Conservation (phyloP, 2,113 vertebrate species). For the Puma concolor region DNA sequence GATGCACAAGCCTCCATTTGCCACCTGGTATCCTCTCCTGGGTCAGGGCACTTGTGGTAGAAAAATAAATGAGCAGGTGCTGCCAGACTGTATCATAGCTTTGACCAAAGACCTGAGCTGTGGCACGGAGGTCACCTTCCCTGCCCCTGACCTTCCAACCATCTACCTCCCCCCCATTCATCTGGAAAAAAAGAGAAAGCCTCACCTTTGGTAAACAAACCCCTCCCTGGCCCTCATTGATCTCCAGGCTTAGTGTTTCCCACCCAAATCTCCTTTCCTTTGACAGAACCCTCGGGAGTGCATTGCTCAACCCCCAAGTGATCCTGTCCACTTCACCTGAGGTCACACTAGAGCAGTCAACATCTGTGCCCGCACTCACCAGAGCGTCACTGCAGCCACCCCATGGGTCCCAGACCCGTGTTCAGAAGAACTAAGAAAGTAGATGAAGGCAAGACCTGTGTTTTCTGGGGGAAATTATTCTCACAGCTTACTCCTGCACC, state of each 20-base stretch:
- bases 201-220: conserved; percentile 15
- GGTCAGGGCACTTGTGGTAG: neutral
- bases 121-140: neutral
- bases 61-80: neutral
- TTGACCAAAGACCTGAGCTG: neutral
- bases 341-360: neutral
- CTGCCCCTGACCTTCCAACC: neutral
- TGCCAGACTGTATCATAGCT: neutral
- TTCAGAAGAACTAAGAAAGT: neutral
- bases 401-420: accelerated
- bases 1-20: too few species aligned
- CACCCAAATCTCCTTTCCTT: neutral
- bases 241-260: neutral
- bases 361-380: neutral
- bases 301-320: neutral
- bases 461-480: conserved; percentile 74
- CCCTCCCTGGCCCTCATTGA: neutral
- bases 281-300: neutral
- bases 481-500: conserved; percentile 69
- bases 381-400: accelerated
- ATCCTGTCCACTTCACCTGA: neutral
- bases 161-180: neutral
- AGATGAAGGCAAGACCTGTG: neutral
- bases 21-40: neutral
- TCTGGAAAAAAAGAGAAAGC: neutral